A percentile compares a stretch with the other conserved stretches of the same genome.
phyloP scores from a whole-genome alignment of 2,113 vertebrate species.

The Pelusios castaneus region DNA sequence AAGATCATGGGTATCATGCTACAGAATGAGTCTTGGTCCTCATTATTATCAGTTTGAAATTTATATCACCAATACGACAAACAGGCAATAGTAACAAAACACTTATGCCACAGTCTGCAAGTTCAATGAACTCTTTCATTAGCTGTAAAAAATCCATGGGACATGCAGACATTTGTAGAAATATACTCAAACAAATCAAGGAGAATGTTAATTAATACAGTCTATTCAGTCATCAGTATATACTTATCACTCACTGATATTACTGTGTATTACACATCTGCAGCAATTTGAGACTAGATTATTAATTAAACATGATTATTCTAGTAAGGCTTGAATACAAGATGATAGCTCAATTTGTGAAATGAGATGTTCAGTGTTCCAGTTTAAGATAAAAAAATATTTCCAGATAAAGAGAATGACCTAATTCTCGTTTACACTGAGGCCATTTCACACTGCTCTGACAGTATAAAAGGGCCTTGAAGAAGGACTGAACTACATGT shows the following conservation, averaged over 20 bases:
- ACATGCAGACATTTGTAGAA: background rate
- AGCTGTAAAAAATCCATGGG: background rate
- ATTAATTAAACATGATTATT: background rate
- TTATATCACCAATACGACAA: background rate
- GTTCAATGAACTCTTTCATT: background rate
- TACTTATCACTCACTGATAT: background rate
- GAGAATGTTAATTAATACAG: background rate
- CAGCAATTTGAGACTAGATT: background rate
- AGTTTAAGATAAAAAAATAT: background rate
- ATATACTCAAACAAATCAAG: background rate
- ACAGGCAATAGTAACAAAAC: background rate
- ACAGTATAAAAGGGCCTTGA: background rate
- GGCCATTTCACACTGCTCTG: background rate
- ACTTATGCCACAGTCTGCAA: accelerated
- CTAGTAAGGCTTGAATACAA: background rate
- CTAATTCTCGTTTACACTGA: background rate
- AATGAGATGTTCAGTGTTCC: background rate
- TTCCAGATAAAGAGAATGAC: background rate
- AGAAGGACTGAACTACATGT: background rate
- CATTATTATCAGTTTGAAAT: background rate
- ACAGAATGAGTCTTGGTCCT: background rate
- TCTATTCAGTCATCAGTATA: background rate
- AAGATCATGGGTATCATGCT: background rate
- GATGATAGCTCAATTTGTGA: background rate
- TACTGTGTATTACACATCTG: background rate